phyloP scores from a whole-genome alignment of 1,140 invertebrate genomes.

The Steinernema khuongi region DNA sequence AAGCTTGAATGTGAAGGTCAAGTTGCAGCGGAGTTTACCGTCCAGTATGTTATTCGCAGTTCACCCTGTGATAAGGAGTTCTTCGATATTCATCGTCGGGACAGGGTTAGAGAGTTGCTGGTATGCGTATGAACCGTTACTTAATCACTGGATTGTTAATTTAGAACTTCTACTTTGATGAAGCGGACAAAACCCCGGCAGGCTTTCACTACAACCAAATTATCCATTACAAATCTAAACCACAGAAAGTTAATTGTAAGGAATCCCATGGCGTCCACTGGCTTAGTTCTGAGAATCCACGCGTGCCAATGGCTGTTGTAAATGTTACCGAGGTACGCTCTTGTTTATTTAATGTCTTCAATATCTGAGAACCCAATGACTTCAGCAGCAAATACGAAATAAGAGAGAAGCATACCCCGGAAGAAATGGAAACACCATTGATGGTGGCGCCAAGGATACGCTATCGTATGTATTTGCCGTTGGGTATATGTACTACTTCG shows the following conservation, averaged over 20 bases:
- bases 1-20: slow-evolving; percentile 41
- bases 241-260: slow-evolving; percentile 46
- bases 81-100: slow-evolving; percentile 35
- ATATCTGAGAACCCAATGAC: background rate
- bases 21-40: slow-evolving; percentile 38
- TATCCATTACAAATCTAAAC: slow-evolving; percentile 48
- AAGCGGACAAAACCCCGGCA: slow-evolving; percentile 46
- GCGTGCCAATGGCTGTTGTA: slow-evolving; percentile 33
- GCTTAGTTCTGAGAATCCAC: slow-evolving; percentile 37
- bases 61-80: slow-evolving; percentile 58
- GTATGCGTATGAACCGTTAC: background rate
- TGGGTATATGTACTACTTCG: slow-evolving; percentile 26
- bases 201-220: slow-evolving; percentile 52
- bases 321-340: slow-evolving; percentile 41
- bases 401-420: slow-evolving; percentile 45
- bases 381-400: slow-evolving; percentile 19
- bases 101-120: background rate
- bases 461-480: slow-evolving; percentile 33
- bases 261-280: slow-evolving; percentile 31
- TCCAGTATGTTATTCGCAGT: slow-evolving; percentile 52
- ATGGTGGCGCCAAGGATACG: slow-evolving; percentile 50
- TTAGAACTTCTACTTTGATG: slow-evolving; percentile 56
- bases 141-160: slow-evolving; percentile 25
- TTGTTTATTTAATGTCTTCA: background rate
- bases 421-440: slow-evolving; percentile 49